Base-by-base conservation (phyloP, 2,797 vertebrate genomes). In the Limnodromus scolopaceus region DNA sequence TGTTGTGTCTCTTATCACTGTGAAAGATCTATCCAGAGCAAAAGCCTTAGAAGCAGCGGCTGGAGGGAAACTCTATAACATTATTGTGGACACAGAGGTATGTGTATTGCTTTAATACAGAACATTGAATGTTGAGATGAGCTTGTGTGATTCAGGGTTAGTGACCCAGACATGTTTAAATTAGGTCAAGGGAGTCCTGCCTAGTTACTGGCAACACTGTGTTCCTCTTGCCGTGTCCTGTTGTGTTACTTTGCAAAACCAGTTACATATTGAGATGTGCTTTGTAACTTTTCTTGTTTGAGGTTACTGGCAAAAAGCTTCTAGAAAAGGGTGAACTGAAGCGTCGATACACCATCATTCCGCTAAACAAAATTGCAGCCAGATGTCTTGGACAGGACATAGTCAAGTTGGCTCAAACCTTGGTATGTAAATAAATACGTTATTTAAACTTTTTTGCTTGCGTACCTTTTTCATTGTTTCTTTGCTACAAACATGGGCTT, bases 61-160 rank as follows among this genome's bases (percentile, higher is more conserved):
- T 79, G 99, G 99, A 11, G 99, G 99, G 4, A 98, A 99, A 16
- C 99, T 99, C 41, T 99, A 99, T 91, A 99, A 99, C 70, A 98
- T 99, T 12, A 94, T 99, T 25, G 99, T 99, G 39, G 99, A 99
- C 97, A 99, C 99, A 24, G 99, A 99, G 99, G 99, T 99, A 96
- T 89, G 88, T 76, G 76, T 79, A 18, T 72, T 68, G 24, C 4
- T n/a, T 18, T 64, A 57, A 28, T 24, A 57, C 18, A 53, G 32
- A 88, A 9, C 13, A 34, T 20, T 43, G 28, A 49, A 54, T 43
- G 36, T 45, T 60, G 15, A 38, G 30, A 48, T 68, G 32, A 38
- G 13, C 7, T 60, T 0, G 0, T 36, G 38, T n/a, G 25, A 65
- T 41, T 65, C 1, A 2, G 30, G 15, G 6, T 24, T 60, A 39